Evolutionary conservation across 2,113 vertebrate species (phyloP).

Genomic region (Tricholaema leucomelas): DNA sequence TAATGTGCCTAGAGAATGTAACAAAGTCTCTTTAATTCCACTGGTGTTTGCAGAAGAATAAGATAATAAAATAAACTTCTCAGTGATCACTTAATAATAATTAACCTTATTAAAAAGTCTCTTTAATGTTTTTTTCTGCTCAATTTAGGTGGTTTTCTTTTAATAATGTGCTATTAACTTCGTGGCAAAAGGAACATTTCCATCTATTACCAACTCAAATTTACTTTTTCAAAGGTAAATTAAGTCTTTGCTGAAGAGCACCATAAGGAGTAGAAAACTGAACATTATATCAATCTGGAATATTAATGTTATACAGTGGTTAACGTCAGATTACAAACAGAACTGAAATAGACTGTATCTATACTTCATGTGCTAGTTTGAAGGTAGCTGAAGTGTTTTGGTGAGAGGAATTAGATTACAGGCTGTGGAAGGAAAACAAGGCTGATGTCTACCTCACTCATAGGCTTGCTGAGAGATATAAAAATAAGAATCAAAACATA

Average conservation of each 20-base stretch:
- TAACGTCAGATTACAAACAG: background rate
- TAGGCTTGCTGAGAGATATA: too few relatives aligned
- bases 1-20: background rate
- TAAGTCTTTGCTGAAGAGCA: background rate
- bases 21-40: background rate
- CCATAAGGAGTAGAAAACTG: background rate
- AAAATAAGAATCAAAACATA: too few relatives aligned
- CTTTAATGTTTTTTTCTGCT: too few relatives aligned
- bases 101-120: background rate
- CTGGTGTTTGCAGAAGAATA: background rate
- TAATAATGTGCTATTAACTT: background rate
- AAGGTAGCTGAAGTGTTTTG: too few relatives aligned
- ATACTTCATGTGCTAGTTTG: too few relatives aligned
- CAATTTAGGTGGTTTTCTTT: background rate
- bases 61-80: background rate
- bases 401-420: too few relatives aligned
- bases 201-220: background rate
- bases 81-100: background rate
- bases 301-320: background rate
- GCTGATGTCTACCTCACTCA: too few relatives aligned
- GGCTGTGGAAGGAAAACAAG: too few relatives aligned
- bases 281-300: background rate
- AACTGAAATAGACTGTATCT: background rate
- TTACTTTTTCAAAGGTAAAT: background rate
- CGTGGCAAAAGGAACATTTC: background rate